Percentiles rank a stretch among this genome's conserved stretches.
Evolutionary conservation across 1,140 invertebrate species (phyloP).

Genomic region (Teleopsis dalmanni): DNA sequence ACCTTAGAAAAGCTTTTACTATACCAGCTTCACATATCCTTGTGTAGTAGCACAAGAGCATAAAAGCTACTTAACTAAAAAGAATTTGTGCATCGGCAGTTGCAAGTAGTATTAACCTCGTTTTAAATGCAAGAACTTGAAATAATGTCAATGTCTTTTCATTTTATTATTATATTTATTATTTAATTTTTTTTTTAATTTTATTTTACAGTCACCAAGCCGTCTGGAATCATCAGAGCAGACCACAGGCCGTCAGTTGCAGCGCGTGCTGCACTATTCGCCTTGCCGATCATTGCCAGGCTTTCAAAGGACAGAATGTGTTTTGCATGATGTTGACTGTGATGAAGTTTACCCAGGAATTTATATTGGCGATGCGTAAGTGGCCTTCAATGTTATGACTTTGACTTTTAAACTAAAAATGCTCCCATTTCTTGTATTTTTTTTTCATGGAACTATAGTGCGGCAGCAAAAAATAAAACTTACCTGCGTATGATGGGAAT

Average conservation of each 20-base stretch:
- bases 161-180: too few species aligned
- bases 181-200: too few species aligned
- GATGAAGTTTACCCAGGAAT: conserved; percentile 74
- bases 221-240: conserved; percentile 39
- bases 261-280: conserved; percentile 42
- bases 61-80: too few species aligned
- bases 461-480: conserved; percentile 66
- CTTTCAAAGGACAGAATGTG: conserved; percentile 40
- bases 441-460: conserved; percentile 46
- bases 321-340: conserved; percentile 50
- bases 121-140: too few species aligned
- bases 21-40: too few species aligned
- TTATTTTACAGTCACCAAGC: conserved; percentile 29
- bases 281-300: conserved; percentile 46
- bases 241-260: conserved; percentile 46
- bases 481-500: conserved; percentile 69
- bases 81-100: too few species aligned
- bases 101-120: too few species aligned
- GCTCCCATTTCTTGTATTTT: not conserved
- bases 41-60: too few species aligned
- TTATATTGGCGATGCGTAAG: conserved; percentile 69
- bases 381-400: conserved; percentile 15
- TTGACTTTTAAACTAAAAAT: not conserved
- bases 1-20: too few species aligned
- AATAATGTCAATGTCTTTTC: too few species aligned